Base-by-base conservation (phyloP, 1,140 invertebrate genomes). In the Physella acuta region DNA sequence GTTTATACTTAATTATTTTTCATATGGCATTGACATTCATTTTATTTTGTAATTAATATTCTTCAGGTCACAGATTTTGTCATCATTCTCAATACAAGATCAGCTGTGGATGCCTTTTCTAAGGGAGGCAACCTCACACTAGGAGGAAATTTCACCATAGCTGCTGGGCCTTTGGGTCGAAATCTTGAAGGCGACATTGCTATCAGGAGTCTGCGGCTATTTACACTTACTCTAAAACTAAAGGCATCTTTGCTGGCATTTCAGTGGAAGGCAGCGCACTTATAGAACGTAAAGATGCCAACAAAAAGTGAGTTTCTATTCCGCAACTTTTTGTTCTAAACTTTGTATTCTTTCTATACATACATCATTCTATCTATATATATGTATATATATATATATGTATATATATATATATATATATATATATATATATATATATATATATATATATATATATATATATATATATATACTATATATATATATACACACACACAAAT, bases 81-180 rank as follows among this genome's bases (percentile, higher is more conserved):
- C 1, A 83, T 83, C 55, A 79, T 83, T 56, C 72, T 83, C 14
- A 83, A 79, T 72, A 76, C 72, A 28, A 67, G 71, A 49, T 68
- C 79, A 26, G 79, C 81, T 5, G 80, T 83, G 1, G 78, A 81
- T 39, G 81, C 81, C 8, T 83, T 83, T 68, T 83, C 81, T 26
- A 83, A 82, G 75, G 81, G 81, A 75, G 81, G 81, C 70, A 83
- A 83, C 67, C 70, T 83, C n/a, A 83, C 81, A 1, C 73, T 83
- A 26, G 81, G 81, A 20, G 81, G 81, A 30, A 83, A 83, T 52
- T 81, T 83, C 66, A 82, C 79, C 1, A 77, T 83, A 36, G 81
- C 81, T 24, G 81, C 81, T 16, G 81, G 81, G 11, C 81, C 81
- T 1, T 56, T 83, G 3, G 81, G 81, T 8, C 68, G 81, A 16